A percentile compares a stretch with the other conserved stretches of the same genome.
phyloP scores from a whole-genome alignment of 2,113 vertebrate species.

The Eublepharis macularius region DNA sequence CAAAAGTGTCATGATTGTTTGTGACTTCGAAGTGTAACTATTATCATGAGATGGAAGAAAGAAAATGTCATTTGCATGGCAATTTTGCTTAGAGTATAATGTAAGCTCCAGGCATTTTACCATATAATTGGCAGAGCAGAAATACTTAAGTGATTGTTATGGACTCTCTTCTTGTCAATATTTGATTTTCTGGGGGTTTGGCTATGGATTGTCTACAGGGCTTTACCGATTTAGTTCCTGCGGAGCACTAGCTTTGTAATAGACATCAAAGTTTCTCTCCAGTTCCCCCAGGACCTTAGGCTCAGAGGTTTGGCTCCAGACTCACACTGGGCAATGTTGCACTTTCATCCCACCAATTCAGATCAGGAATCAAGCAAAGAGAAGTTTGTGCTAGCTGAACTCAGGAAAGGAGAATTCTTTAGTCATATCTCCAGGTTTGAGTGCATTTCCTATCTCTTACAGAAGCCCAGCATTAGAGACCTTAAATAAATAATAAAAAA shows the following conservation, averaged over 20 bases:
- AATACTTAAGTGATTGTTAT: conserved; percentile 50
- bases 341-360: neutral
- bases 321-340: neutral
- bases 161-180: conserved; percentile 53
- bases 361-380: neutral
- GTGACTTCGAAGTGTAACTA: conserved; percentile 33
- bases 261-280: conserved; percentile 22
- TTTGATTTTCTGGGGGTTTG: conserved; percentile 47
- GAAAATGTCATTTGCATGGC: conserved; percentile 44
- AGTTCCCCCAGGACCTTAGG: neutral
- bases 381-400: neutral
- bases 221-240: conserved; percentile 16
- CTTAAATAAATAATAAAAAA: neutral
- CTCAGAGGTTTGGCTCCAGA: neutral
- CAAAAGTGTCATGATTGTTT: conserved; percentile 36
- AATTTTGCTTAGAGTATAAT: conserved; percentile 46
- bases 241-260: neutral
- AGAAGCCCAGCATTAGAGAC: neutral
- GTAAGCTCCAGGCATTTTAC: conserved; percentile 40
- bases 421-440: neutral
- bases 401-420: neutral
- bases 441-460: neutral
- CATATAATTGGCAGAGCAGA: conserved; percentile 46
- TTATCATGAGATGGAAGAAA: conserved; percentile 36
- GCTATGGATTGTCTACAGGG: neutral